These are phyloP conservation scores for Dendrocincla fuliginosa DNA, from an alignment of 2,797 vertebrate genomes.

Conservation along the genomic window DNA sequence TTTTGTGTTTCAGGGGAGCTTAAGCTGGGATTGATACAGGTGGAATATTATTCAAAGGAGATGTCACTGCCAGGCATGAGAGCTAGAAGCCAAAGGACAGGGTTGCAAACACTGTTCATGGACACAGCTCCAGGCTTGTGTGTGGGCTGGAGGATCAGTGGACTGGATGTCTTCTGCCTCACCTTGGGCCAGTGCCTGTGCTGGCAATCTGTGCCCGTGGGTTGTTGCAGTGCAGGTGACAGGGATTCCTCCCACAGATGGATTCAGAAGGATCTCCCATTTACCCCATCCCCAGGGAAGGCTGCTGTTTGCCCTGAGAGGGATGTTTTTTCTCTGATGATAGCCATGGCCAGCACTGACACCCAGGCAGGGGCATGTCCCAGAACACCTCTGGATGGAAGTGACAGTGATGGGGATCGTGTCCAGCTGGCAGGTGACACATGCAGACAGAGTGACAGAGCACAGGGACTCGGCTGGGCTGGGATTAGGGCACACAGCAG, in stretches of 20 bases:
- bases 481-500: background rate
- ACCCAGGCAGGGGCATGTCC: background rate
- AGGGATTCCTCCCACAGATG: background rate
- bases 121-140: rapidly evolving
- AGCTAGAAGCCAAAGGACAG: background rate
- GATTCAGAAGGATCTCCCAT: background rate
- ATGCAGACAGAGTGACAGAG: background rate
- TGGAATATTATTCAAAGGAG: background rate
- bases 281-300: background rate
- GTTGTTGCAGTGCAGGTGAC: background rate
- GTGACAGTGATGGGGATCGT: background rate
- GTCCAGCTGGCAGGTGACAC: background rate
- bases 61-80: background rate
- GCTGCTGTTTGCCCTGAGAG: background rate
- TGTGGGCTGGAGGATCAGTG: background rate
- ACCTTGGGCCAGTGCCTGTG: background rate
- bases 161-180: background rate
- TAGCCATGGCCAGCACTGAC: too few relatives aligned
- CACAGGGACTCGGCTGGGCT: background rate
- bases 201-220: background rate
- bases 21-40: background rate
- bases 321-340: background rate
- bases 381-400: background rate
- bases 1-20: background rate
- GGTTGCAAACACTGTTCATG: background rate